Base-by-base conservation (phyloP, 2,113 vertebrate genomes). In the Scatophagus argus region DNA sequence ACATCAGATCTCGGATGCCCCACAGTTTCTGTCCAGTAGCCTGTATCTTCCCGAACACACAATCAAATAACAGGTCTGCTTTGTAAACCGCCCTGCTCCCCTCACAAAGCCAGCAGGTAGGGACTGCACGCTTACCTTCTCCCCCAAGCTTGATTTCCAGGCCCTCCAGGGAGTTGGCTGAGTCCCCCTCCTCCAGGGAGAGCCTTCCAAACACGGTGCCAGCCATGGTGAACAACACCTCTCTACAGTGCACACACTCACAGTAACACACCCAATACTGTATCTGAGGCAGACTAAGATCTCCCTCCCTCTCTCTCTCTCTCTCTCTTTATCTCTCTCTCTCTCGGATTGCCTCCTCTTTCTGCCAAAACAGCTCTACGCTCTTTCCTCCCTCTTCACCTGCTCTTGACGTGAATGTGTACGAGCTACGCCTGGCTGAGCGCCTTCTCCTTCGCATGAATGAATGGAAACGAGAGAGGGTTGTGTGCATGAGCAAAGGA, bases 181-280 rank as follows among this genome's bases (percentile, higher is more conserved):
- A 95, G 81, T 94, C 89, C n/a, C 88, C 94, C 84, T 95, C 93
- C 83, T 93, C 95, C 89, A 95, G 87, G 79, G 94, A 96, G 69
- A 94, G 89, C 84, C 89, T 87, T 84, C 93, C 94, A 88, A 93
- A 95, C 52, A 93, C 88, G 85, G 94, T 95, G 88, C 94, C 91
- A 63, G 94, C 95, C 95, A 95, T 95, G 79, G 87, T 86, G 64
- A 88, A 72, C 74, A 74, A 84, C 87, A 87, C 86, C 87, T 90
- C 74, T 77, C 82, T 52, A 79, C 59, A 39, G 62, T 52, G 63
- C 66, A 72, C 74, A 65, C 87, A 64, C 76, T 59, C 78, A 43
- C 77, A 65, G 66, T 61, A 79, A 79, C 89, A 77, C 91, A 84
- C 85, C 87, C 87, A 84, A 68, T 73, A 79, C 82, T 81, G 86